A percentile compares a stretch with the other conserved stretches of the same genome.
Conservation (phyloP, 2,888 invertebrate species). For the Conomelus anceps region DNA sequence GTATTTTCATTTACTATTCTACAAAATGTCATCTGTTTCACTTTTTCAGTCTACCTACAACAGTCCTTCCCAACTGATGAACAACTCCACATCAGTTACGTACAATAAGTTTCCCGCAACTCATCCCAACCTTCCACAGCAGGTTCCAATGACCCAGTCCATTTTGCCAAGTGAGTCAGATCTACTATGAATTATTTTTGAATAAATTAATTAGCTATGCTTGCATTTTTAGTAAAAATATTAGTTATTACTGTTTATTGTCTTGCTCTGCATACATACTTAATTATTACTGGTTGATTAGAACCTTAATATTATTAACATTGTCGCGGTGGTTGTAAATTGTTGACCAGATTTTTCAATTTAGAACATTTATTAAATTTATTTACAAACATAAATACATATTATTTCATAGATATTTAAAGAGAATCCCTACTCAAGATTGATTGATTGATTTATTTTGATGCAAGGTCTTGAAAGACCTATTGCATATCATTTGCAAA, state of each 20-base stretch:
- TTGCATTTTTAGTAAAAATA: background rate
- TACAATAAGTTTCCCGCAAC: background rate
- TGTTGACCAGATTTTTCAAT: background rate
- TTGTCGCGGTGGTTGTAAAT: background rate
- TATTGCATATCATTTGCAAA: too few relatives aligned
- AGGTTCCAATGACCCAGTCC: background rate
- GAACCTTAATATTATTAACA: background rate
- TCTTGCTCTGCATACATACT: background rate
- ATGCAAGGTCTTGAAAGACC: too few relatives aligned
- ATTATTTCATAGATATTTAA: too few relatives aligned
- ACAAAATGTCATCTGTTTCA: too few relatives aligned
- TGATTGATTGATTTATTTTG: too few relatives aligned
- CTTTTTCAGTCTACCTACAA: too few relatives aligned
- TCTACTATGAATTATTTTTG: background rate
- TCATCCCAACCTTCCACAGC: background rate
- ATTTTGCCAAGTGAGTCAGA: background rate
- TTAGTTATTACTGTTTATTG: background rate
- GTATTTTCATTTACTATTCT: too few relatives aligned
- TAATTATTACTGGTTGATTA: background rate
- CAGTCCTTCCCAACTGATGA: background rate
- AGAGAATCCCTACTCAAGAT: too few relatives aligned
- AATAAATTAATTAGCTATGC: background rate
- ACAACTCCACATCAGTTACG: background rate
- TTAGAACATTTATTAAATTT: too few relatives aligned
- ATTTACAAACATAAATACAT: too few relatives aligned